These are phyloP conservation scores for Ictalurus punctatus DNA, from an alignment of 2,113 vertebrate species.

Conservation along the genomic window DNA sequence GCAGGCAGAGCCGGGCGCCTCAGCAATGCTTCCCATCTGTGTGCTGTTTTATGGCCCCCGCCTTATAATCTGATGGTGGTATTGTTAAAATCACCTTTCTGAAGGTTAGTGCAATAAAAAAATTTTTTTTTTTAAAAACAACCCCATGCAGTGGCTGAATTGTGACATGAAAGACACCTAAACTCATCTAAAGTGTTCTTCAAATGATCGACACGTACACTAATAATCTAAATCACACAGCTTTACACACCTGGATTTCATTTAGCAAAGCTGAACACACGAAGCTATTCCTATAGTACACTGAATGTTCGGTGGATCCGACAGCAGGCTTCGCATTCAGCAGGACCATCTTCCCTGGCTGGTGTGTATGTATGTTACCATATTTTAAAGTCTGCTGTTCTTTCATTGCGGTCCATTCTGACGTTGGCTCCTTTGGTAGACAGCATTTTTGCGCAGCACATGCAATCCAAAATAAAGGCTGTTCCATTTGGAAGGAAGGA, in stretches of 20 bases:
- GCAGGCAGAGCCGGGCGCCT: background rate
- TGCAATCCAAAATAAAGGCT: background rate
- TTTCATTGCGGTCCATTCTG: background rate
- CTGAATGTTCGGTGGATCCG: background rate
- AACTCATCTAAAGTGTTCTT: background rate
- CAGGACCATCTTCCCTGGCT: background rate
- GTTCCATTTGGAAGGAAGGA: background rate
- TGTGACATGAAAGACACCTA: background rate
- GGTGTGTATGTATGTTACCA: background rate
- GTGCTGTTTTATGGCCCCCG: background rate
- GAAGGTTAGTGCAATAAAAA: background rate
- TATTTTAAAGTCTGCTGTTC: background rate
- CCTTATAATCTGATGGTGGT: background rate
- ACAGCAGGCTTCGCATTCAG: background rate
- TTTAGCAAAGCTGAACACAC: background rate
- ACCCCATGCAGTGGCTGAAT: background rate
- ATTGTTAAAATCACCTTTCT: background rate
- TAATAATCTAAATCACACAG: background rate
- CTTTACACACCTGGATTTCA: conserved; percentile 1
- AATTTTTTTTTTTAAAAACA: background rate
- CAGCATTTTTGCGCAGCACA: background rate
- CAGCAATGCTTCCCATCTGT: conserved; percentile 21
- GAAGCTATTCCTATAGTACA: background rate
- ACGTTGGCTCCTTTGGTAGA: background rate
- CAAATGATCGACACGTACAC: background rate